Evolutionary conservation across 92 coral and sea anemone genomes (phyloP).

Genomic region (Virgularia gustaviana): DNA sequence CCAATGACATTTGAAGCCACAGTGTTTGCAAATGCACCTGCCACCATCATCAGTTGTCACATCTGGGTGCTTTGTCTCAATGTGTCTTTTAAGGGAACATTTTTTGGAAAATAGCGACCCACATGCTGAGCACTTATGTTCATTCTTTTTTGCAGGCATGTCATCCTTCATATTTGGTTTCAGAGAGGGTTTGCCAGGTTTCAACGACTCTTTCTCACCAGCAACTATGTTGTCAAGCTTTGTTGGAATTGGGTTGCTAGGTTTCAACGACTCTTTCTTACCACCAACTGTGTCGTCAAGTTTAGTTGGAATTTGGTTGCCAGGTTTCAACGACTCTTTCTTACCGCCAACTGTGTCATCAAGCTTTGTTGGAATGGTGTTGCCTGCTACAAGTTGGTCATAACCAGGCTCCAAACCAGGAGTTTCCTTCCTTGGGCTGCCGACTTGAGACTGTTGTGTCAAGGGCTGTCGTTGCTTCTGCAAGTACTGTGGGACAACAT

Average conservation of each 20-base stretch:
- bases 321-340: too few relatives aligned
- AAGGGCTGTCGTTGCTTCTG: background rate
- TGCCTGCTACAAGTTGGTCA: too few relatives aligned
- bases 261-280: too few relatives aligned
- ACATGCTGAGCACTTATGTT: conserved; percentile 21
- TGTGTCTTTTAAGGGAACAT: conserved; percentile 8
- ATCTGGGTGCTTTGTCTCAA: conserved; percentile 23
- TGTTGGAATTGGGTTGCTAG: too few relatives aligned
- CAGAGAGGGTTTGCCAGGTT: too few relatives aligned
- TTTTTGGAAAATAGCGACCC: background rate
- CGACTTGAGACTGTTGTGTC: background rate
- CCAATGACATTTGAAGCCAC: conserved; percentile 46
- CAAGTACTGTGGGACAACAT: conserved; percentile 7
- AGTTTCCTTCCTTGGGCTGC: background rate
- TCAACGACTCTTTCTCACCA: too few relatives aligned
- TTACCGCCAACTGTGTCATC: too few relatives aligned
- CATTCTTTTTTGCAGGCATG: conserved; percentile 1
- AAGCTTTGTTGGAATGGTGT: too few relatives aligned
- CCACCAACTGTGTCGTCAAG: too few relatives aligned
- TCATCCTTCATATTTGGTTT: background rate
- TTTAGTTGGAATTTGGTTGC: too few relatives aligned
- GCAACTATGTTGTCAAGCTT: too few relatives aligned
- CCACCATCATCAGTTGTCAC: conserved; percentile 5
- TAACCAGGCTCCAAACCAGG: too few relatives aligned
- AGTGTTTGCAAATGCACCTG: conserved; percentile 39